Conservation (phyloP, 2,113 vertebrate species). For the Paracanthobrama guichenoti region DNA sequence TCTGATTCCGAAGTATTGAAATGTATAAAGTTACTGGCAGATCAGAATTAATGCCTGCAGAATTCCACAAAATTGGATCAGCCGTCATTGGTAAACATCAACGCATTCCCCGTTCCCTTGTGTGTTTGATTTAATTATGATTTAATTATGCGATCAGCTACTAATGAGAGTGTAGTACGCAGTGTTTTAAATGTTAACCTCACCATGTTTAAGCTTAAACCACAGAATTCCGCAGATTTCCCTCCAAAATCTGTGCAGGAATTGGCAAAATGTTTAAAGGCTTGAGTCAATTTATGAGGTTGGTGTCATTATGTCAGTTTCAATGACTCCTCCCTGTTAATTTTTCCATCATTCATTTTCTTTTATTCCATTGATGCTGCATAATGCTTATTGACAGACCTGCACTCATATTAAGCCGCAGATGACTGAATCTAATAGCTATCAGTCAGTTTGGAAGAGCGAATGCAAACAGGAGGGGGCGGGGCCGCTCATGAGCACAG, state of each 20-base stretch:
- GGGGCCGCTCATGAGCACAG: background rate
- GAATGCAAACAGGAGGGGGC: constrained; percentile 43
- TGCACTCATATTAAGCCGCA: constrained; percentile 9
- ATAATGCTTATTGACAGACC: background rate
- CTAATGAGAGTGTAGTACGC: background rate
- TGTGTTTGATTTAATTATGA: background rate
- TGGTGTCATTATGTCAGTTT: background rate
- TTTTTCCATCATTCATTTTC: background rate
- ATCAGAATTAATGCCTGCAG: background rate
- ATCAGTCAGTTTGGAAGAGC: constrained; percentile 41
- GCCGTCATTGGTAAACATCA: too few species aligned
- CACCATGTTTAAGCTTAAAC: background rate
- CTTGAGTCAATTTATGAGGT: background rate
- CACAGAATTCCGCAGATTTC: background rate
- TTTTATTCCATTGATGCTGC: background rate
- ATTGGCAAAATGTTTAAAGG: background rate
- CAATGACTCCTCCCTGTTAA: background rate
- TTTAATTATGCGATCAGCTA: background rate
- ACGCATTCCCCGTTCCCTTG: too few species aligned
- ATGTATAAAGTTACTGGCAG: background rate
- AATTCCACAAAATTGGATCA: background rate
- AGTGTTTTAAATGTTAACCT: background rate
- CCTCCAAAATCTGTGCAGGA: background rate
- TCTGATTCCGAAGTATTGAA: background rate
- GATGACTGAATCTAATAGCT: constrained; percentile 19